Base-by-base conservation (phyloP, 1,140 invertebrate genomes). In the Cardiocondyla obscurior region DNA sequence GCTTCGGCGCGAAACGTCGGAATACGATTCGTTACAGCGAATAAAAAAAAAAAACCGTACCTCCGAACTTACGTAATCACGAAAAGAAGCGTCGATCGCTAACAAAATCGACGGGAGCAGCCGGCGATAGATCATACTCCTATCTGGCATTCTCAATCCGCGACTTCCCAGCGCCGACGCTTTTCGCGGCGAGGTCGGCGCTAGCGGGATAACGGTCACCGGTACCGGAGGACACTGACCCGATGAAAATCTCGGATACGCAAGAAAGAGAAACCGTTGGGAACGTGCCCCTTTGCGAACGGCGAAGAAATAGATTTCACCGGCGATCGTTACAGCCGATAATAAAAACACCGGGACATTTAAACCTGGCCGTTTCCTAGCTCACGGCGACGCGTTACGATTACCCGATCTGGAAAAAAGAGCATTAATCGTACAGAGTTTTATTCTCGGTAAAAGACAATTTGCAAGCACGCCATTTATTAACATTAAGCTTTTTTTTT, bases 201-300 rank as follows among this genome's bases (percentile, higher is more conserved):
- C 55, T 25, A 86, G 70, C 82, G 60, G 60, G 77, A 83, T 88
- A 88, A 88, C 87, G 87, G 87, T 88, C 83, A 67, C 79, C 76
- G 64, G 70, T 83, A 57, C 84, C 30, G 28, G 85, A 87, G 88
- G 86, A 89, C 88, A 85, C 83, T 85, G 88, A 90, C 88, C 88
- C 88, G 88, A 88, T 89, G 87, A 88, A 88, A 88, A 88, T 88
- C 86, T 76, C 65, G 16, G 79, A 55, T 87, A 85, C 73, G 58
- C 83, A 88, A 88, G 88, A 85, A 89, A 82, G 79, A 85, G 83
- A 88, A 89, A 89, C 77, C 88, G 88, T 83, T 69, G 76, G 46
- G 60, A 90, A 84, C 60, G 69, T 55, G 58, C 76, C 70, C 70
- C 46, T 46, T 53, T 28, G 76, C 58, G 72, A 62, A 22, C 55